phyloP scores from a whole-genome alignment of 2,888 invertebrate species.

The Patella depressa region DNA sequence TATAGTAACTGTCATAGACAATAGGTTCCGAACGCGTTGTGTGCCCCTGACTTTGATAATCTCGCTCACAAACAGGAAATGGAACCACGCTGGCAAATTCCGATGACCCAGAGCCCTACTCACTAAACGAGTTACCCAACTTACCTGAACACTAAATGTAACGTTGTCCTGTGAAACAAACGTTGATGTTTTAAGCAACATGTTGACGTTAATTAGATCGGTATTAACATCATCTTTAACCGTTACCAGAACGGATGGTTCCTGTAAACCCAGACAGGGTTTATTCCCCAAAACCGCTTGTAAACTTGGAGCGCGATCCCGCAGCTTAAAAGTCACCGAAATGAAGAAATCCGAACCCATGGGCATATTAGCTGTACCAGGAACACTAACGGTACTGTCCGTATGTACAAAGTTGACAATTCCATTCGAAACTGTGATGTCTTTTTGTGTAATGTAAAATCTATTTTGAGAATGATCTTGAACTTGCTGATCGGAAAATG shows the following conservation, averaged over 20 bases:
- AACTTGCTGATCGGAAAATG: no score
- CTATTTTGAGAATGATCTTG: not conserved
- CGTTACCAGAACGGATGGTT: not conserved
- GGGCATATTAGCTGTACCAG: constrained; percentile 5
- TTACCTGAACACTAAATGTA: not conserved
- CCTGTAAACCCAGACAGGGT: not conserved
- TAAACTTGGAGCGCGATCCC: not conserved
- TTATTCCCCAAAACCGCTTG: not conserved
- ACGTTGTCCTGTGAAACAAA: not conserved
- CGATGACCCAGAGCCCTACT: no score
- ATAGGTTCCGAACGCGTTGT: no score
- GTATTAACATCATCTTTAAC: not conserved
- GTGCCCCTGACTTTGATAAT: no score
- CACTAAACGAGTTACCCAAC: not conserved
- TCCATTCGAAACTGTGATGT: not conserved
- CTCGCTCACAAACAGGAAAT: no score
- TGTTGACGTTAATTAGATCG: not conserved
- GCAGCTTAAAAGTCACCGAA: not conserved
- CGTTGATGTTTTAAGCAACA: not conserved
- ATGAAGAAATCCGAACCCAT: not conserved
- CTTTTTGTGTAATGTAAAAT: not conserved
- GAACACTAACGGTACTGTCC: not conserved
- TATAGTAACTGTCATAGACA: no score
- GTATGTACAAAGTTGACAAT: not conserved
- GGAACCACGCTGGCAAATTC: no score